Conservation (phyloP, 1,140 invertebrate genomes). For the Ectropis grisescens region DNA sequence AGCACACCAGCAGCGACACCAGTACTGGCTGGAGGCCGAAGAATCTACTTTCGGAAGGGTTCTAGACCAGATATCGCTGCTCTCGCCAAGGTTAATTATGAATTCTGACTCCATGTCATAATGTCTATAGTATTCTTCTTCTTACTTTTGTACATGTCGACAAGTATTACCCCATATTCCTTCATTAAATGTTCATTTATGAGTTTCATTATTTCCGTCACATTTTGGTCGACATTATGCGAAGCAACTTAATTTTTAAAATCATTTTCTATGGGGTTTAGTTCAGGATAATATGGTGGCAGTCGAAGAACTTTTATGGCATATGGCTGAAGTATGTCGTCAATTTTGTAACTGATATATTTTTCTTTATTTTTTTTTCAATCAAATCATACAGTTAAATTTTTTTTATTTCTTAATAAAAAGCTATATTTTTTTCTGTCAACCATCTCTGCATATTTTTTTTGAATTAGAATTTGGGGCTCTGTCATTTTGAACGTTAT, state of each 20-base stretch:
- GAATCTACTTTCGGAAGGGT: too few species aligned
- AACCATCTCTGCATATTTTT: constrained; percentile 14
- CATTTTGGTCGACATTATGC: too few species aligned
- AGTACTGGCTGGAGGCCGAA: too few species aligned
- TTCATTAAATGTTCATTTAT: constrained; percentile 7
- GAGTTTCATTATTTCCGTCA: too few species aligned
- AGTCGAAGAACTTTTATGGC: neutral
- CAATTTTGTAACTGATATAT: neutral
- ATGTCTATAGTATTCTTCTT: constrained; percentile 6
- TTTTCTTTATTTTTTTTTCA: neutral
- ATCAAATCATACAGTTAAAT: neutral
- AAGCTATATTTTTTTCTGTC: constrained; percentile 2
- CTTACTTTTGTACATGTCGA: constrained; percentile 10
- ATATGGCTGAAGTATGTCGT: neutral
- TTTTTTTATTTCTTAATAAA: constrained; percentile 1
- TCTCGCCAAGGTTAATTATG: constrained; percentile 7
- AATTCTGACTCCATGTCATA: constrained; percentile 8
- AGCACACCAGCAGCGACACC: too few species aligned
- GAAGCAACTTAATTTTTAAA: too few species aligned
- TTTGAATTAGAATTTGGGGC: constrained; percentile 3
- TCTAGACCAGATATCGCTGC: too few species aligned
- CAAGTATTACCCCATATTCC: constrained; percentile 8
- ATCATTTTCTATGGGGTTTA: neutral
- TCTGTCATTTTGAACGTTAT: constrained; percentile 6
- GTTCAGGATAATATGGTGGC: neutral